These are phyloP conservation scores for Aphidoletes aphidimyza DNA, from an alignment of 2,888 invertebrate genomes.

Conservation along the genomic window DNA sequence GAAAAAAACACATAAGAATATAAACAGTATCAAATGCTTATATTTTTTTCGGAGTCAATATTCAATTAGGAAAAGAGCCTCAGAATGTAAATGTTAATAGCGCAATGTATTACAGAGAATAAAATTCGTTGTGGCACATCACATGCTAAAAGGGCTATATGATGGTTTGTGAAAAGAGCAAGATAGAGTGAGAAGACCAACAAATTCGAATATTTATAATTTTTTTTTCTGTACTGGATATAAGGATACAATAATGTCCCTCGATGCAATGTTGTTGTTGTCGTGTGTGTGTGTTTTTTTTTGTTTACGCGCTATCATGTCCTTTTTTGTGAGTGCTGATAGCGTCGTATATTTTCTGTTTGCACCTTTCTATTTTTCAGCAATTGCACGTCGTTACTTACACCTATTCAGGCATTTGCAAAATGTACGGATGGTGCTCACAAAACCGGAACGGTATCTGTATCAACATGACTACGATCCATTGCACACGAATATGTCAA, in stretches of 20 bases:
- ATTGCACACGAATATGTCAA: constrained; percentile 46
- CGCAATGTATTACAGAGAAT: neutral
- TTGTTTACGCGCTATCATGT: neutral
- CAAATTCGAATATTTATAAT: constrained; percentile 37
- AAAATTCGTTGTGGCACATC: neutral
- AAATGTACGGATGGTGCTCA: neutral
- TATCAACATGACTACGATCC: neutral
- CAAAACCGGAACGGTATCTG: constrained; percentile 14
- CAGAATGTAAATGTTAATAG: constrained; percentile 33
- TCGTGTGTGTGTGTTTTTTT: neutral
- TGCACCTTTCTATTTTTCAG: neutral
- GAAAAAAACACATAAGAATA: neutral
- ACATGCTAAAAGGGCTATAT: too few relatives aligned
- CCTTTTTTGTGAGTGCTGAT: neutral
- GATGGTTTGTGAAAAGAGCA: neutral
- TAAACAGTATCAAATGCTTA: constrained; percentile 21
- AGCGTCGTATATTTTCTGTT: neutral
- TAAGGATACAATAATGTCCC: neutral
- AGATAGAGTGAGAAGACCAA: neutral
- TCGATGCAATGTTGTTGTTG: too few relatives aligned
- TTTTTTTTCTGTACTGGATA: constrained; percentile 37
- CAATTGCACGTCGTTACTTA: neutral
- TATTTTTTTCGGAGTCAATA: constrained; percentile 33
- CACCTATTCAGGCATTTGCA: neutral
- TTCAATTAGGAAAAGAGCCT: constrained; percentile 48